Evolutionary conservation across 2,797 vertebrate genomes (phyloP).

Genomic region (Cygnus olor): DNA sequence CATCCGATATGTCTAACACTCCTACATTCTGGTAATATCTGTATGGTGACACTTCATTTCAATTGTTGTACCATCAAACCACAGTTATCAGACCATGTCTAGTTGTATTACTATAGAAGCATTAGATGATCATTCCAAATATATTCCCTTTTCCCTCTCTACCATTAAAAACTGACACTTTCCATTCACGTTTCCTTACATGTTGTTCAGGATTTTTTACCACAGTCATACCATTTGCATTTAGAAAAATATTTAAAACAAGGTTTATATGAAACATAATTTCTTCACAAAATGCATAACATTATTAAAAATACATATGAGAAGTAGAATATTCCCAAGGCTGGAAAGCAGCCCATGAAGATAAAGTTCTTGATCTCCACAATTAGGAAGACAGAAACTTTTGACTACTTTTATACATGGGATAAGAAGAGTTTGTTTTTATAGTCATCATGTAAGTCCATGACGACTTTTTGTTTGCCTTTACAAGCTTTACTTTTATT

Average conservation of each 20-base stretch:
- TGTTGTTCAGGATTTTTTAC: neutral
- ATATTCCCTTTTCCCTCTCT: neutral
- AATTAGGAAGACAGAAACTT: neutral
- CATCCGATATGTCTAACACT: neutral
- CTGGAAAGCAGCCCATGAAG: neutral
- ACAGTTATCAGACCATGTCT: neutral
- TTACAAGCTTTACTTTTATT: neutral
- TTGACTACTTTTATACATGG: neutral
- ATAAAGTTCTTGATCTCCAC: neutral
- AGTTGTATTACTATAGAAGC: neutral
- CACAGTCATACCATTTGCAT: neutral
- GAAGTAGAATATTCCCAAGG: neutral
- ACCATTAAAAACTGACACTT: neutral
- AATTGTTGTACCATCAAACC: fast-evolving
- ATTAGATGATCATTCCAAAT: neutral
- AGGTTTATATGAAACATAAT: neutral
- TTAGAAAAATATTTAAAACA: neutral
- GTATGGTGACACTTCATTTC: neutral
- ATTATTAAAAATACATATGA: neutral
- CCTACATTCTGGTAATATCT: neutral
- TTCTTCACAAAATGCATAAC: neutral
- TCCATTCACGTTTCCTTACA: neutral
- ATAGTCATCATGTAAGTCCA: neutral
- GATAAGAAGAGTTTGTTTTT: neutral
- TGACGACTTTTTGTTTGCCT: neutral